Percentiles rank a stretch among this genome's conserved stretches.
Conservation (phyloP, 2,113 vertebrate genomes). For the Pomatorhinus ruficollis region DNA sequence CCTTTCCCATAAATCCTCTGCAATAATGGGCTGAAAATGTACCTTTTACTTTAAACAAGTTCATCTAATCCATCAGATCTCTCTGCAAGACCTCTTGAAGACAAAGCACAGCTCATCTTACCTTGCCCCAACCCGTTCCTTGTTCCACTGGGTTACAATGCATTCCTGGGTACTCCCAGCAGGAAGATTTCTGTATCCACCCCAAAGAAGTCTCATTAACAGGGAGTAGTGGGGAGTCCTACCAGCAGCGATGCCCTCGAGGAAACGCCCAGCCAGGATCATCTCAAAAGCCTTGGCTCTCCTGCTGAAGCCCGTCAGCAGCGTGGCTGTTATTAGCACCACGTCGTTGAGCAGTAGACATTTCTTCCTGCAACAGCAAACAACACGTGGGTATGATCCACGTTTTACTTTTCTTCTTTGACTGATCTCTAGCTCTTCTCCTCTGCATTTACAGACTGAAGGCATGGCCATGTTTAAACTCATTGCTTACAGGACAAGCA, state of each 20-base stretch:
- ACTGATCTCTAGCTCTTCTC: neutral
- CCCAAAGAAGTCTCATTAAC: neutral
- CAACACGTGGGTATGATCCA: fast-evolving
- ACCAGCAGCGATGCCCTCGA: slow-evolving; percentile 64
- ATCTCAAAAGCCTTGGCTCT: slow-evolving; percentile 62
- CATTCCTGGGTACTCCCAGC: neutral
- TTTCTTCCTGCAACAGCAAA: slow-evolving; percentile 58
- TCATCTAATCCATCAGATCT: neutral
- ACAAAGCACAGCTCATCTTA: neutral
- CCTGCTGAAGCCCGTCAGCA: slow-evolving; percentile 39
- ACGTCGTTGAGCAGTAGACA: neutral
- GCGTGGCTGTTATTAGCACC: slow-evolving; percentile 1
- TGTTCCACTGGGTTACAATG: neutral
- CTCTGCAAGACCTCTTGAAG: neutral
- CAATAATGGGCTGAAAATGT: neutral
- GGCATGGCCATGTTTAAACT: neutral
- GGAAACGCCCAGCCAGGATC: slow-evolving; percentile 56
- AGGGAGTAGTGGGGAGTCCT: neutral
- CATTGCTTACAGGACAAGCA: neutral
- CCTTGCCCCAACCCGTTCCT: neutral
- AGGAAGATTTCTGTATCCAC: neutral
- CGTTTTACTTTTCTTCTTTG: neutral
- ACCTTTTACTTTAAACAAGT: neutral
- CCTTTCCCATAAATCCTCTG: neutral
- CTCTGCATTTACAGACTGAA: neutral